phyloP scores from a whole-genome alignment of 2,797 vertebrate genomes.

The Fringilla coelebs region DNA sequence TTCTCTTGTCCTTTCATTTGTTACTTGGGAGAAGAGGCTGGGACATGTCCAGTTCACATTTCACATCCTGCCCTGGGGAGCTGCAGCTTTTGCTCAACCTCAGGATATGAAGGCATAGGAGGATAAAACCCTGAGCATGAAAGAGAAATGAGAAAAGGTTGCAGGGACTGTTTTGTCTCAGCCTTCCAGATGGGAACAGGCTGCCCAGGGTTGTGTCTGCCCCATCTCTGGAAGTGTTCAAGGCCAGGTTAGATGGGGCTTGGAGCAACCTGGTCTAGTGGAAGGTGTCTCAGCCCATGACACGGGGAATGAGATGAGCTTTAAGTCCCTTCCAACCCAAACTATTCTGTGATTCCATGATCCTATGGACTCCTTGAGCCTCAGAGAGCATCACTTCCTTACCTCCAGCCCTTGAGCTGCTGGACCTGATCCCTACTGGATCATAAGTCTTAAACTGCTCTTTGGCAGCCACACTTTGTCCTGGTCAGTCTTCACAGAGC shows the following conservation, averaged over 20 bases:
- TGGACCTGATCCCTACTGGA: not conserved
- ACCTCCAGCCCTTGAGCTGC: not conserved
- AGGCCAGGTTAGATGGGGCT: not conserved
- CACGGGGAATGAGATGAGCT: not conserved
- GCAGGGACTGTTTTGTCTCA: not conserved
- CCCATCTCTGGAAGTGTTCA: not conserved
- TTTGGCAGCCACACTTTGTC: not conserved
- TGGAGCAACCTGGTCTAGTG: not conserved
- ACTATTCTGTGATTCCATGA: not conserved
- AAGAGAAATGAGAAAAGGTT: not conserved
- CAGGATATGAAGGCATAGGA: not conserved
- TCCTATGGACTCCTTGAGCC: not conserved
- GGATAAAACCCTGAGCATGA: not conserved
- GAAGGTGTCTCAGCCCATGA: not conserved
- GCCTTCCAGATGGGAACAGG: not conserved
- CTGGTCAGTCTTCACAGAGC: not conserved
- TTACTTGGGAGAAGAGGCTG: not conserved
- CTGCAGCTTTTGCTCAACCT: not conserved
- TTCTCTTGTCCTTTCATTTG: not conserved
- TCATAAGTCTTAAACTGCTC: not conserved
- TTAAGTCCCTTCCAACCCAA: not conserved
- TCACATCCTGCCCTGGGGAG: not conserved
- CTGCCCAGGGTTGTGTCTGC: not conserved
- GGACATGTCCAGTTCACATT: not conserved
- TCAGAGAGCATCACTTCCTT: not conserved